Evolutionary conservation across 23 tunicate genomes (phyloP), one percentile per base, ranked within the genome.

Genomic region (Styela plicata): DNA sequence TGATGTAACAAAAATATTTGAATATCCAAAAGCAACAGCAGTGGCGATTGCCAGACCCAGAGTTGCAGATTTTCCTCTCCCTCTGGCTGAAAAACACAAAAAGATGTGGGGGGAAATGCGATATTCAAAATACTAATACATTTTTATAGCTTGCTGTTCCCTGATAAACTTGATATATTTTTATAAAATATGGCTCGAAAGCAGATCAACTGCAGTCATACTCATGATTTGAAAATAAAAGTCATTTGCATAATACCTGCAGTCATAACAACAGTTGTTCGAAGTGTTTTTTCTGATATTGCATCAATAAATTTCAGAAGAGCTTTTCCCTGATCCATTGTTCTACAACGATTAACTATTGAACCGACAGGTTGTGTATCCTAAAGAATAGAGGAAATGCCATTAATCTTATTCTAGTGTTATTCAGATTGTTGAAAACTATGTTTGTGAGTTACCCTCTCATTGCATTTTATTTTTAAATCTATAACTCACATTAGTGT

Each of bases 61-160:
- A 5, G 98, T 79, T 2, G 98, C 98, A 21, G 98, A 94, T 66
- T 94, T 94, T 20, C 98, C 98, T 36, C 98, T 69, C 17, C 98
- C 98, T 64, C 98, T 36, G 24, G 98, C 98, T 88, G 19, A 5
- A 91, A 53, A 73, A n/a, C 5, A 79, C 13, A 23, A 25, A 36
- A 24, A 36, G 36, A 24, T 22, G 10, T 52, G 13, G n/a, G n/a
- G n/a, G n/a, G n/a, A n/a, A n/a, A n/a, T n/a, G n/a, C n/a, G n/a
- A n/a, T 69, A 19, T 18, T 22, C 24, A 27, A 19, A 69, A 20
- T 69, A 24, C 24, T 22, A 0, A 69, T 24, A 22, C 26, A 69
- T 24, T 20, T 22, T 22, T 22, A 24, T 22, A 24, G 24, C 20
- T 69, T 69, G n/a, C 19, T 19, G 19, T 61, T 18, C 21, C 21